These are phyloP conservation scores for Clitarchus hookeri DNA, from an alignment of 2,888 invertebrate genomes.

Conservation along the genomic window DNA sequence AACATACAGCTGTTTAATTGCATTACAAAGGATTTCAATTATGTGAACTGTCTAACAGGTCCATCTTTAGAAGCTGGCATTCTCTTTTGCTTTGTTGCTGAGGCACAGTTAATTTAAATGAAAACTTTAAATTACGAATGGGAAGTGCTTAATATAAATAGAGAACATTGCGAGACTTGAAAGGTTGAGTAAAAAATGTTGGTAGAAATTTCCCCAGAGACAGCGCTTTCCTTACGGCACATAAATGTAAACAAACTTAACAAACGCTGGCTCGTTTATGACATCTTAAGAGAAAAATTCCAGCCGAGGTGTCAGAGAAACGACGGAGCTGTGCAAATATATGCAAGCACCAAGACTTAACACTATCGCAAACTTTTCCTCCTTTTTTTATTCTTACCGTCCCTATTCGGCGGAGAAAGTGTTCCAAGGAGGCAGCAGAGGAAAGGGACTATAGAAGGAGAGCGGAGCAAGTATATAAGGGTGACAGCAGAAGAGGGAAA, in stretches of 20 bases:
- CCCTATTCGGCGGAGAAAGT: neutral
- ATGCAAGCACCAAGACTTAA: slow-evolving; percentile 3
- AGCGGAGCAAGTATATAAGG: slow-evolving; percentile 19
- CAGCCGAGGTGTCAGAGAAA: neutral
- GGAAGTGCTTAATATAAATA: no score
- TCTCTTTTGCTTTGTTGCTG: no score
- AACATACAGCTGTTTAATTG: no score
- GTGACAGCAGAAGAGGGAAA: slow-evolving; percentile 29
- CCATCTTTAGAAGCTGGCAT: no score
- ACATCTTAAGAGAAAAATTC: neutral
- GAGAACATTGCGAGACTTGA: no score
- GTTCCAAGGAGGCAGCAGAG: neutral
- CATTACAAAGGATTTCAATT: no score
- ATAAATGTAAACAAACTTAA: neutral
- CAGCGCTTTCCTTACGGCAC: neutral
- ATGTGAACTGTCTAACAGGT: no score
- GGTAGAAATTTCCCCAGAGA: neutral
- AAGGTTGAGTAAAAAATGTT: neutral
- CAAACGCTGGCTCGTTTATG: neutral
- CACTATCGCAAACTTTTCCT: neutral
- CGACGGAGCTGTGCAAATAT: neutral
- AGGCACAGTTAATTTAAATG: no score
- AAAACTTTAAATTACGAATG: no score
- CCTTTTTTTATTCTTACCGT: neutral
- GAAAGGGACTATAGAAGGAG: neutral